Evolutionary conservation across 2,797 vertebrate species (phyloP).

Genomic region (Ctenochaetus hawaiiensis): DNA sequence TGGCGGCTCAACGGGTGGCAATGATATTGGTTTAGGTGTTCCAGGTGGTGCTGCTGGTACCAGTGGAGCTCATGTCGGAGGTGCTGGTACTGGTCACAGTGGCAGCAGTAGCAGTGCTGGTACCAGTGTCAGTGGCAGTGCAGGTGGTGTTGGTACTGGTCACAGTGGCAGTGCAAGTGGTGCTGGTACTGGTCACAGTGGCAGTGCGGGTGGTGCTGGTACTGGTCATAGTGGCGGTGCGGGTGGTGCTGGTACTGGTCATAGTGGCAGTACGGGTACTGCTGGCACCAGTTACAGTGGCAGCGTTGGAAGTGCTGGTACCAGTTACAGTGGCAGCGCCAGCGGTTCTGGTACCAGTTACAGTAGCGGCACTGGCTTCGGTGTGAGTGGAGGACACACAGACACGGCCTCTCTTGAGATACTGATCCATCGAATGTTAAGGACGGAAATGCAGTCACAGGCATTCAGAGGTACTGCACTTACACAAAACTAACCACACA

Average conservation of each 20-base stretch:
- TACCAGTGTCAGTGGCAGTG: background rate
- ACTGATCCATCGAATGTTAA: conserved; percentile 84
- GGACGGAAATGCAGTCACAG: conserved; percentile 85
- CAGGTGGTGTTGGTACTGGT: background rate
- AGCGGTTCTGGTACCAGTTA: background rate
- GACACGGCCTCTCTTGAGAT: conserved; percentile 69
- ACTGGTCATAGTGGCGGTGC: background rate
- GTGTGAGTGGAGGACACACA: conserved; percentile 40
- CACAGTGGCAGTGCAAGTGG: background rate
- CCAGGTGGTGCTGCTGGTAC: background rate
- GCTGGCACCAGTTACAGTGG: conserved; percentile 1
- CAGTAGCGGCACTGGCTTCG: conserved; percentile 4
- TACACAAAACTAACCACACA: background rate
- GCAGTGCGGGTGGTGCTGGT: background rate
- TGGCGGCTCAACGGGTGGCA: background rate
- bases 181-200: conserved; percentile 13
- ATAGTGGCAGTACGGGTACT: background rate
- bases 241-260: too few species aligned
- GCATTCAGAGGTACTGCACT: conserved; percentile 86
- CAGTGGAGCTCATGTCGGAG: background rate
- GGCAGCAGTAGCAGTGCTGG: background rate
- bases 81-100: background rate
- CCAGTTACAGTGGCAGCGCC: background rate
- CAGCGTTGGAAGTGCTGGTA: background rate
- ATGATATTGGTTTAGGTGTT: background rate